Evolutionary conservation across 2,888 invertebrate genomes (phyloP), one percentile per base, ranked within the genome.

Genomic region (Masnerella sp.): DNA sequence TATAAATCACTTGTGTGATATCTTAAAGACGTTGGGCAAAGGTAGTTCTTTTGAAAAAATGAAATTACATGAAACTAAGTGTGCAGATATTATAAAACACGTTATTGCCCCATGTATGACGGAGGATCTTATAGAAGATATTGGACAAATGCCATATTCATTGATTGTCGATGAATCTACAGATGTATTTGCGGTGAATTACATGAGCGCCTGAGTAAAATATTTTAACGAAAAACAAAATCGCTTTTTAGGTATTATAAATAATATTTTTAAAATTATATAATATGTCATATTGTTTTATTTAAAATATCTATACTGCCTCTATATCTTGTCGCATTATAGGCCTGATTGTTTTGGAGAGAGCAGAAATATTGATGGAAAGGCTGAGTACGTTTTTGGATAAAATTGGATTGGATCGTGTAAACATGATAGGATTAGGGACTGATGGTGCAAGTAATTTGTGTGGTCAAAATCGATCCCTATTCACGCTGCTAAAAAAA

Each of bases 381-480:
- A 11, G 34, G n/a, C 3, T 34, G 34, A 1, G 1, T 2, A 1
- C 9, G n/a, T 34, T 34, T 34, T 5, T 34, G 11, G 1, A 3
- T 1, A 12, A 34, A 34, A 12, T 34, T 11, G 9, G 34, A 5
- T 34, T 34, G 34, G 11, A 34, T 8, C 9, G 11, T 1, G 9
- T 12, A 34, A 1, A 34, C 11, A 34, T 34, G 34, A 34, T n/a
- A 3, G 34, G 34, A 2, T 14, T 81, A 32, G 79, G 80, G 7
- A 78, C 79, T n/a, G 77, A 79, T 77, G 79, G 81, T 2, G 80
- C 69, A 0, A 77, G 32, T n/a, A 78, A 76, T 61, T 56, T 78
- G 8, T 78, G 75, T 59, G 78, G 78, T 7, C 68, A 74, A 65
- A 68, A 78, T 30, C 69, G 79, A 64, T 80, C 78, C 9, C 22